Percentiles rank a stretch among this genome's conserved stretches.
Evolutionary conservation across 2,888 invertebrate genomes (phyloP).

Genomic region (Himalopsyche japonica): DNA sequence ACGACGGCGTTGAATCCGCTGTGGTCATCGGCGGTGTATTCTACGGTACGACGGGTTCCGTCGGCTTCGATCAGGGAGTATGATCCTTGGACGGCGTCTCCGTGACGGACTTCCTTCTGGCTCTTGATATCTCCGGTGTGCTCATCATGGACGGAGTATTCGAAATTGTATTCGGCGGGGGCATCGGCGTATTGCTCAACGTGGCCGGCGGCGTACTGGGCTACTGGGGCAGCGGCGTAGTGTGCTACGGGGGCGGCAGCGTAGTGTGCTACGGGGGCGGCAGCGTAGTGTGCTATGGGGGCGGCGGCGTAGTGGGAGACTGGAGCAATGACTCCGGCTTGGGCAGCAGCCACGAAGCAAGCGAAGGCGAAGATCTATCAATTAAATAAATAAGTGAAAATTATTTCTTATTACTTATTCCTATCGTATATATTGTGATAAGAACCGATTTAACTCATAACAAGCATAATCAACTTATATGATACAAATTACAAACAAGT

Average conservation of each 20-base stretch:
- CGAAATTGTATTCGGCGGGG: slow-evolving; percentile 41
- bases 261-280: slow-evolving; percentile 13
- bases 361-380: slow-evolving; percentile 23
- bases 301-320: slow-evolving; percentile 6
- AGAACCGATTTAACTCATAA: too few species aligned
- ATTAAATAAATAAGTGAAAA: not conserved
- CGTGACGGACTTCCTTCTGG: slow-evolving; percentile 54
- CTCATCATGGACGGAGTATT: slow-evolving; percentile 38
- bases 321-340: slow-evolving; percentile 14
- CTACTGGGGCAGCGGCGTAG: slow-evolving; percentile 35
- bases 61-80: slow-evolving; percentile 59
- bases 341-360: slow-evolving; percentile 28
- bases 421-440: too few species aligned
- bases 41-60: slow-evolving; percentile 54
- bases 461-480: too few species aligned
- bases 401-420: too few species aligned
- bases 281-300: slow-evolving; percentile 17
- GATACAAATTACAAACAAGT: too few species aligned
- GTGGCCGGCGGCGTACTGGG: slow-evolving; percentile 26
- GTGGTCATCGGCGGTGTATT: slow-evolving; percentile 53
- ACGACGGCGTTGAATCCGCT: slow-evolving; percentile 57
- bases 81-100: slow-evolving; percentile 54
- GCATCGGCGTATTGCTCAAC: slow-evolving; percentile 13
- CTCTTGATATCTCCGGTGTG: slow-evolving; percentile 56
- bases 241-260: slow-evolving; percentile 19